Base-by-base conservation (phyloP, 2,888 invertebrate genomes). In the Lamproptera curius region DNA sequence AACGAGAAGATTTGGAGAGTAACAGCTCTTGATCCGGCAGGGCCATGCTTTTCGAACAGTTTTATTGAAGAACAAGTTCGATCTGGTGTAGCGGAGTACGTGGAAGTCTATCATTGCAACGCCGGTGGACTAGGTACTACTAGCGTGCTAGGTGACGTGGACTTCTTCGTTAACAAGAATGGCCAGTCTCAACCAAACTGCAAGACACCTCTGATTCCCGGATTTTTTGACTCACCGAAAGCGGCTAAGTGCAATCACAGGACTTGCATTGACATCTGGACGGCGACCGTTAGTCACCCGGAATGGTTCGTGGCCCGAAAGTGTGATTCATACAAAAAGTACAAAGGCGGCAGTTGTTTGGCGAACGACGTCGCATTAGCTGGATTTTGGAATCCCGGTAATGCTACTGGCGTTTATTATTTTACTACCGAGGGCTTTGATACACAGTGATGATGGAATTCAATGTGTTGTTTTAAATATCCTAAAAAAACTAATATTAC, bases 61-160 rank as follows among this genome's bases (percentile, higher is more conserved):
- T 57, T 70, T 0, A 70, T 76, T 1, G 63, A 82, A 36, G 78
- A 88, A 13, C 83, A 90, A 55, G 66, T 92, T 0, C 78, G 89
- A 40, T 76, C 85, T 14, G 84, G 85, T 3, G 89, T 91, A 16
- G 91, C 91, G 0, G 75, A 83, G 0, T 89, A 90, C 57, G 91
- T 91, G 0, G 91, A 91, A 61, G 85, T 89, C 0, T 85, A 91
- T 52, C 91, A 91, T 61, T 91, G 91, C 17, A 90, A 90, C 53
- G 88, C 88, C 47, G 91, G 90, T 10, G 78, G 76, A 0, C 62
- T 89, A 1, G 90, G 89, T 1, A 81, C 87, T 0, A 76, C 78
- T 0, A 79, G 79, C 45, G 83, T 89, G 0, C 62, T 90, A 23
- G 91, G 88, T 0, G 89, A 90, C 41, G 72, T 88, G 3, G 91